Evolutionary conservation across 2,113 vertebrate species (phyloP).

Genomic region (Illadopsis cleaveri): DNA sequence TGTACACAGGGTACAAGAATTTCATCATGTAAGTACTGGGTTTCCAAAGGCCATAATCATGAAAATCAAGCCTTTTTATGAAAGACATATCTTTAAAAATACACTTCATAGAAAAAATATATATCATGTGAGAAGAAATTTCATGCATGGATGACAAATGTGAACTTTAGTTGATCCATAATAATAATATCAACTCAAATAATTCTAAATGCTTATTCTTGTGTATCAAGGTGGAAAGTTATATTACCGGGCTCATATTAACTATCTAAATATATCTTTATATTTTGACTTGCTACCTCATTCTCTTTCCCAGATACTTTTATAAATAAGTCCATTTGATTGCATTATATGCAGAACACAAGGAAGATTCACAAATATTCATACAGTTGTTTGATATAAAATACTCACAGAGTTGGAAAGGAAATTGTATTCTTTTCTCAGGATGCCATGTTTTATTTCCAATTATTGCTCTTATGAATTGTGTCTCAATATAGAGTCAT

Average conservation of each 20-base stretch:
- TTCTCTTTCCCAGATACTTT: background rate
- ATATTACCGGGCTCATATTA: background rate
- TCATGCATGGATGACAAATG: background rate
- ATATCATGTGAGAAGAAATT: background rate
- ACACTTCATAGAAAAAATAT: background rate
- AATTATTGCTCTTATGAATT: conserved; percentile 38
- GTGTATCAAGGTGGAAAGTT: background rate
- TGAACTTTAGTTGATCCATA: background rate
- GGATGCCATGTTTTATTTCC: conserved; percentile 19
- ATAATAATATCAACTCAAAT: background rate
- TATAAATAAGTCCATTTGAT: background rate
- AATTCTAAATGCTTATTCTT: background rate
- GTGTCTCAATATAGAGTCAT: conserved; percentile 40
- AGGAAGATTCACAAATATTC: conserved; percentile 7
- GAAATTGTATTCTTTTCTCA: conserved; percentile 22
- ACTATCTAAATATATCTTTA: background rate
- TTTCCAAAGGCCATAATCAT: background rate
- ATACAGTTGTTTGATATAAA: background rate
- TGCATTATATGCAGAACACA: background rate
- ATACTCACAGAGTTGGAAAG: background rate
- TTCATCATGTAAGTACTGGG: background rate
- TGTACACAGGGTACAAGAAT: background rate
- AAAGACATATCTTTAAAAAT: background rate
- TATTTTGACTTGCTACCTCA: background rate
- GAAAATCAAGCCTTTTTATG: background rate